Conservation (phyloP, 2,797 vertebrate genomes). For the Cottoperca gobio region DNA sequence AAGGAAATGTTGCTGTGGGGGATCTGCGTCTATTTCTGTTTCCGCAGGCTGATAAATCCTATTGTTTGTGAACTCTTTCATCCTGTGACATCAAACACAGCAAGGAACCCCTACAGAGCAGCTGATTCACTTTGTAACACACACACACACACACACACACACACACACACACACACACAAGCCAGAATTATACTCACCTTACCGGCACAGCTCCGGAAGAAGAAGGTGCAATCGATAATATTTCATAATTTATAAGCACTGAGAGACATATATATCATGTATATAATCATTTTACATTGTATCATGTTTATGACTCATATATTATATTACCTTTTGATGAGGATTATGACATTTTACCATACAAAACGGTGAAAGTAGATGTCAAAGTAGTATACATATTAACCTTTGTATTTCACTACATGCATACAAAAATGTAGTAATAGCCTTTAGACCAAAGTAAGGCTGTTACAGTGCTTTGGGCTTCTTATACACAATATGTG, state of each 20-base stretch:
- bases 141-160: slow-evolving; percentile 5
- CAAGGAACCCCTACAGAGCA: slow-evolving; percentile 21
- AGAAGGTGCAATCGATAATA: not conserved
- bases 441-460: not conserved
- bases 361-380: not conserved
- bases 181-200: not conserved
- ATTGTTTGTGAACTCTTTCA: slow-evolving; percentile 49
- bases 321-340: not conserved
- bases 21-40: slow-evolving; percentile 19
- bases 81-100: slow-evolving; percentile 54
- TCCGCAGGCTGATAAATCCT: slow-evolving; percentile 40
- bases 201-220: no score
- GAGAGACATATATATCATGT: not conserved
- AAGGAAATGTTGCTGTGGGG: slow-evolving; percentile 20
- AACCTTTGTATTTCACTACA: not conserved
- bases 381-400: not conserved
- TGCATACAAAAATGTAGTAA: not conserved
- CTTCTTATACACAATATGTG: not conserved
- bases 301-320: not conserved
- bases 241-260: not conserved
- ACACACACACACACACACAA: slow-evolving; percentile 2
- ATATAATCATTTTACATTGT: not conserved
- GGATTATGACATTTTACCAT: not conserved
- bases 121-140: slow-evolving; percentile 30
- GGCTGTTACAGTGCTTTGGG: not conserved